Conservation (phyloP, 2,888 invertebrate species). For the Phyllotreta cruciferae region DNA sequence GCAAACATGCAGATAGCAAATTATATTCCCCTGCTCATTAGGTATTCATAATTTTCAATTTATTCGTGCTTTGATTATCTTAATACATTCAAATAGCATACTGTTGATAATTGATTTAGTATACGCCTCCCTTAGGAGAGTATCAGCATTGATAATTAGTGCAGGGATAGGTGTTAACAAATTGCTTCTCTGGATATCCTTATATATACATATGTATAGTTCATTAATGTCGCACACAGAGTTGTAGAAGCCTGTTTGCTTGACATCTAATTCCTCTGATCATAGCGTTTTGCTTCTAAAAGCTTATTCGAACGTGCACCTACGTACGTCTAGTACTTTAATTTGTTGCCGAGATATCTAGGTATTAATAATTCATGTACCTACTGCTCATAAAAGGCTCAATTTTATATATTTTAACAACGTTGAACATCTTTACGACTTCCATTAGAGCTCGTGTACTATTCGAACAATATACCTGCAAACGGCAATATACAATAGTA, state of each 20-base stretch:
- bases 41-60: conserved; percentile 4
- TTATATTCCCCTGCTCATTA: too few relatives aligned
- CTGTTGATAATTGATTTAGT: conserved; percentile 25
- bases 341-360: too few relatives aligned
- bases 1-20: too few relatives aligned
- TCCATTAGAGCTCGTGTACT: too few relatives aligned
- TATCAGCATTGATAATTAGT: conserved; percentile 29
- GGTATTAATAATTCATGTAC: too few relatives aligned
- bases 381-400: too few relatives aligned
- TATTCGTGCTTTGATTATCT: conserved; percentile 12
- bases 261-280: conserved; percentile 18
- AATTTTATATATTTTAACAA: too few relatives aligned
- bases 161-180: conserved; percentile 27
- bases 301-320: conserved; percentile 1
- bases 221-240: conserved; percentile 26
- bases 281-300: conserved; percentile 11
- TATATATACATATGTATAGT: conserved; percentile 30
- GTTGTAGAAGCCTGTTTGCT: conserved; percentile 3
- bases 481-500: too few relatives aligned
- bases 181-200: conserved; percentile 28
- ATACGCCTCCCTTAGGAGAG: conserved; percentile 9
- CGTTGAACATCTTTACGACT: too few relatives aligned
- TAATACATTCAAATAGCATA: conserved; percentile 22
- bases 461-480: too few relatives aligned
- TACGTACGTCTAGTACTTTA: too few relatives aligned